Base-by-base conservation (phyloP, 2,113 vertebrate genomes). In the Megaleporinus macrocephalus region DNA sequence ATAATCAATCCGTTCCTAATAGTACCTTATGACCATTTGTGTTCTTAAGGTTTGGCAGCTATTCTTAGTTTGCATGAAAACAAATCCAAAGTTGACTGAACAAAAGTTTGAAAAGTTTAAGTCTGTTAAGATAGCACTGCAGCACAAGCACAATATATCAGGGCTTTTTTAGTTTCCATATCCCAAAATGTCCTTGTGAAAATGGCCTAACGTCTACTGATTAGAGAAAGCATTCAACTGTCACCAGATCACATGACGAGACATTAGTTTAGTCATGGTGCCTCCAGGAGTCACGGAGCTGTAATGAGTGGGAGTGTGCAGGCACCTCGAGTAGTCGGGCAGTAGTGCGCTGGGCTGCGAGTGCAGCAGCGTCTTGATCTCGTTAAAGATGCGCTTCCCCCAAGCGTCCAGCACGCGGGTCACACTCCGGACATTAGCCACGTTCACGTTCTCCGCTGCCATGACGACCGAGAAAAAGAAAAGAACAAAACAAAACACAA, bases 321-420 rank as follows among this genome's bases (percentile, higher is more conserved):
- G 24, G 22, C 49, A 95, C 94, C 93, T 93, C 86, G 94, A 95
- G 86, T 94, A 94, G 90, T 94, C 93, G 0, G 93, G 93, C 77
- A 95, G 90, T 33, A 95, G 90, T 0, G 91, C 57, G 73, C 80
- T 94, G 79, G 94, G 94, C 88, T 95, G 84, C 7, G 93, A 94
- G 88, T 94, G 93, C 76, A 95, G 87, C 44, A 94, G 59, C 51
- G 88, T 92, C 88, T 93, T 94, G 87, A 95, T 92, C 83, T 95
- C 93, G 36, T 86, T 91, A 87, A 95, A 95, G 84, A 94, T 94
- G 14, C 90, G 91, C 87, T 94, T 95, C 15, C 94, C 94, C 94
- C 94, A 95, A 36, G 85, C 84, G 11, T 95, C 93, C 79, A 95
- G 87, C 78, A 93, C 91, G 83, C 93, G 87, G 82, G 94, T 95